phyloP scores from a whole-genome alignment of 2,888 invertebrate species.

The Tipula unca region DNA sequence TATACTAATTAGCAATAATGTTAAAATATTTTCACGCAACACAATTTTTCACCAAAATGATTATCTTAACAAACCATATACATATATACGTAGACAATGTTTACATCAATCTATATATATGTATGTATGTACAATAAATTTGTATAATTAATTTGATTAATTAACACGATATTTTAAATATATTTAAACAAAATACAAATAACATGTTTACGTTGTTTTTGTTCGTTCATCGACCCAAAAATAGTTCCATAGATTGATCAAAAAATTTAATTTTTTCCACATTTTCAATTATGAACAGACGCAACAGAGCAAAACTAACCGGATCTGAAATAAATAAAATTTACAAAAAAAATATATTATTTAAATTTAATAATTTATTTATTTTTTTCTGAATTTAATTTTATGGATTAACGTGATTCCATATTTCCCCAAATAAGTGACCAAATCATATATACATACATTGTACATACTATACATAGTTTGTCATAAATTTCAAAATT shows the following conservation, averaged over 20 bases:
- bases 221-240: constrained; percentile 8
- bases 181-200: not conserved
- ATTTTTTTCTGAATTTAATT: not conserved
- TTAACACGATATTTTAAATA: not conserved
- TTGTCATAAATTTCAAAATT: not conserved
- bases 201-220: not conserved
- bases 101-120: not conserved
- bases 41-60: not conserved
- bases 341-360: not conserved
- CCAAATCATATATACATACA: not conserved
- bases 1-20: not conserved
- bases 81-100: not conserved
- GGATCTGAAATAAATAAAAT: not conserved
- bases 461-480: not conserved
- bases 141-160: not conserved
- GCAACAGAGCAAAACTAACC: not conserved
- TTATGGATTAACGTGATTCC: not conserved
- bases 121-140: not conserved
- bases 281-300: constrained; percentile 8
- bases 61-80: not conserved
- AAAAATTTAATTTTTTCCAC: not conserved
- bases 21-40: not conserved
- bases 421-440: not conserved
- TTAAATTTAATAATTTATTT: constrained; percentile 8
- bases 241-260: not conserved